Evolutionary conservation across 2,113 vertebrate genomes (phyloP).

Genomic region (Sinocyclocheilus maitianheensis): DNA sequence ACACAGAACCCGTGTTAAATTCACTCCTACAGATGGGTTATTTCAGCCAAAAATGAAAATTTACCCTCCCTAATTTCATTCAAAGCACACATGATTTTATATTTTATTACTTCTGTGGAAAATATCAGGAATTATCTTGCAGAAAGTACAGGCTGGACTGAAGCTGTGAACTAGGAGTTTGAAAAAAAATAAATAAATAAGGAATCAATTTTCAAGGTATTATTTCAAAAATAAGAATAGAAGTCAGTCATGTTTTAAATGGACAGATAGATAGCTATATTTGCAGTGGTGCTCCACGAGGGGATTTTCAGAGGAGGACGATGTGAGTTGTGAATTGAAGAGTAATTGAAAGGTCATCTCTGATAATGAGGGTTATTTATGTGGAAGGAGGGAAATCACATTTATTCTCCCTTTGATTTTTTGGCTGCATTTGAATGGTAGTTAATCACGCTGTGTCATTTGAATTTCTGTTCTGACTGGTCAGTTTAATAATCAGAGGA

Average conservation of each 20-base stretch:
- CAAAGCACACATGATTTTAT: neutral
- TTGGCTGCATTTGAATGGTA: neutral
- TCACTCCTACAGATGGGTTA: neutral
- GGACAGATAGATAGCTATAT: neutral
- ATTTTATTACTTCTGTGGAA: too few species aligned
- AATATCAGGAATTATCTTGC: too few species aligned
- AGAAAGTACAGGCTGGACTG: too few species aligned
- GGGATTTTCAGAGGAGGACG: neutral
- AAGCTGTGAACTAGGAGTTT: too few species aligned
- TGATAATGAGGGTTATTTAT: constrained; percentile 5
- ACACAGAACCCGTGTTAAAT: constrained; percentile 2
- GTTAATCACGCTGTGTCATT: neutral
- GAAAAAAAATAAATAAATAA: too few species aligned
- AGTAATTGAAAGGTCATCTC: neutral
- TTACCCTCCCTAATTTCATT: neutral
- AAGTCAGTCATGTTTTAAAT: neutral
- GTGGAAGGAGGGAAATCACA: neutral
- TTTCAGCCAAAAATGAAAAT: neutral
- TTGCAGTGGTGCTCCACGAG: neutral
- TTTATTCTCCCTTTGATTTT: neutral
- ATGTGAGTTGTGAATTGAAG: neutral
- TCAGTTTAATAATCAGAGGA: too few species aligned
- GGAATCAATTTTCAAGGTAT: neutral
- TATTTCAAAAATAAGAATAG: neutral
- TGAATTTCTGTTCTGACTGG: neutral